phyloP scores from a whole-genome alignment of 2,113 vertebrate genomes.

The Myotis brandtii region DNA sequence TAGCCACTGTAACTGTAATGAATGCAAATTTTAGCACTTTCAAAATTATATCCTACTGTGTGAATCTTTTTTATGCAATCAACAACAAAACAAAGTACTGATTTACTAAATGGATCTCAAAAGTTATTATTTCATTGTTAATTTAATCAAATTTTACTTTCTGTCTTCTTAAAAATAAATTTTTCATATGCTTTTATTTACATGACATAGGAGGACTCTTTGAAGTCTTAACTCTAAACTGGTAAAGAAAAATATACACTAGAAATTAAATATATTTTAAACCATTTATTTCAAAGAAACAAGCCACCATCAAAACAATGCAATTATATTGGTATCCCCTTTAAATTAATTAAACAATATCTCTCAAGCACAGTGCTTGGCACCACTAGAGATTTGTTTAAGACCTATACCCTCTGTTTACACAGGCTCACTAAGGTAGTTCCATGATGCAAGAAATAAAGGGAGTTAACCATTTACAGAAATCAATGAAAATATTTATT shows the following conservation, averaged over 20 bases:
- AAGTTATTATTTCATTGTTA: constrained; percentile 70
- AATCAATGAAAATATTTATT: background rate
- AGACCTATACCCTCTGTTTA: background rate
- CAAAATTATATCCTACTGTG: constrained; percentile 70
- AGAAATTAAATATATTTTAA: background rate
- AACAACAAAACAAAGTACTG: constrained; percentile 65
- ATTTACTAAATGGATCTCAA: constrained; percentile 66
- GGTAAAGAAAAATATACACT: background rate
- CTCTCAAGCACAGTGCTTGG: background rate
- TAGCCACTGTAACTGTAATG: constrained; percentile 68
- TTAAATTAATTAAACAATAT: constrained; percentile 14
- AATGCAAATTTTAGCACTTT: constrained; percentile 79
- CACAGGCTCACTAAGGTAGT: background rate
- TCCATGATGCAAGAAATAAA: background rate
- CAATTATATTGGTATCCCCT: background rate
- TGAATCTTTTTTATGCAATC: constrained; percentile 67
- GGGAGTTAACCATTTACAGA: background rate
- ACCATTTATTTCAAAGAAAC: background rate
- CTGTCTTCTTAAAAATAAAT: constrained; percentile 27
- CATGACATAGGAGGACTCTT: background rate
- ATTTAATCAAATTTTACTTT: constrained; percentile 67
- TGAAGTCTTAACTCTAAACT: background rate
- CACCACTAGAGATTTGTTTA: background rate
- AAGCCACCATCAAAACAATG: background rate
- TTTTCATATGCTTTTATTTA: background rate